Evolutionary conservation across 2,797 vertebrate species (phyloP), one percentile per base, ranked within the genome.

Genomic region (Melanotaenia parkinsoni): DNA sequence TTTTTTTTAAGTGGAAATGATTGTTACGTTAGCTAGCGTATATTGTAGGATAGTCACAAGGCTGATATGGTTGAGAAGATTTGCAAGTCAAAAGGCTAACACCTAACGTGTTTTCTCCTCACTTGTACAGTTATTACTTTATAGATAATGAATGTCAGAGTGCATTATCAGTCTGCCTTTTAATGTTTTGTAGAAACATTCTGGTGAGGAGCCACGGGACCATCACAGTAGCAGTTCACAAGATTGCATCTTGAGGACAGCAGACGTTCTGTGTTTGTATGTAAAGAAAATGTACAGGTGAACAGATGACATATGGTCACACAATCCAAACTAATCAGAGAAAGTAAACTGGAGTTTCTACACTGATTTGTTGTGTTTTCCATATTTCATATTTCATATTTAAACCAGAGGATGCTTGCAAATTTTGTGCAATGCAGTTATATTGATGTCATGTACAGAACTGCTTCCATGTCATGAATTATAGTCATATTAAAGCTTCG

Each of bases 191-290:
- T 74, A 99, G 97, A 85, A 98, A 96, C 57, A 95, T 99, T 81
- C 94, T 98, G 93, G 96, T 99, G 93, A 96, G 96, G 92, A 96
- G 93, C 72, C 98, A 99, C 0, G 97, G 96, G 57, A 94, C 92
- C 87, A 95, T 98, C 93, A 99, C 97, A 0, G 93, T 99, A 26
- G 97, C 97, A 1, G 95, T 99, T 77, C 97, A 98, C 91, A 99
- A 99, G 87, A 95, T 98, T 88, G 92, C 96, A 11, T 96, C 96
- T 11, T 98, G 93, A 97, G 79, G 78, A 80, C 53, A 20, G 10
- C 28, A 18, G 40, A 28, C 59, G 12, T 67, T 69, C 70, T 32
- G 47, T 33, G 80, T 3, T 4, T 43, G 77, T 9, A 61, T 84
- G 70, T 83, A 70, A 77, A 85, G 65, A 69, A 47, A 64, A 63